A percentile compares a stretch with the other conserved stretches of the same genome.
These are phyloP conservation scores for Leucophenga varia DNA, from an alignment of 1,140 invertebrate species.

Conservation along the genomic window DNA sequence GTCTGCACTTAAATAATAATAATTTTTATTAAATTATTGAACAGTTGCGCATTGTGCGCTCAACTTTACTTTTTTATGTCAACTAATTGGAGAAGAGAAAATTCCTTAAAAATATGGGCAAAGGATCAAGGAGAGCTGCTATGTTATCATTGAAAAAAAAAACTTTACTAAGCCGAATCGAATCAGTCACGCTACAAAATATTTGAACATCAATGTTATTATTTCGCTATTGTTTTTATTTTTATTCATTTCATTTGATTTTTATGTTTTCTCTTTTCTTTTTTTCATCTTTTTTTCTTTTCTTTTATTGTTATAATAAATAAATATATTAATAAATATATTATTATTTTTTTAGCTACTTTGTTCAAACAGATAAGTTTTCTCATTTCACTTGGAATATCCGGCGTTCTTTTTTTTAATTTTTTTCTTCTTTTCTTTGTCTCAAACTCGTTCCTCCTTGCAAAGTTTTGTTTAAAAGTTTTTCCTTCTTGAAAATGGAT, in stretches of 20 bases:
- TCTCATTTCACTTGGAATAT: slow-evolving; percentile 29
- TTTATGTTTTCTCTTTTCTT: background rate
- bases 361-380: slow-evolving; percentile 36
- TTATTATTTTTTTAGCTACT: no score
- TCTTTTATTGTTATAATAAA: no score
- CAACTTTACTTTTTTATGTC: slow-evolving; percentile 2
- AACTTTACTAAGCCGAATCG: no score
- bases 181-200: no score
- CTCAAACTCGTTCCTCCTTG: slow-evolving; percentile 17
- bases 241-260: background rate
- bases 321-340: no score
- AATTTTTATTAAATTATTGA: slow-evolving; percentile 51
- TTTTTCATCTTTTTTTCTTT: no score
- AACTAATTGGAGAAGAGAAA: slow-evolving; percentile 47
- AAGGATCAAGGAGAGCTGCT: no score
- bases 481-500: slow-evolving; percentile 9
- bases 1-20: slow-evolving; percentile 52
- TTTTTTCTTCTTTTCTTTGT: background rate
- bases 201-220: background rate
- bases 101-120: no score
- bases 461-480: slow-evolving; percentile 35
- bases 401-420: background rate
- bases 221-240: background rate
- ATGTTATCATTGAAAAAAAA: no score
- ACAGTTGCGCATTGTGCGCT: slow-evolving; percentile 25